Evolutionary conservation across 2,797 vertebrate genomes (phyloP).

Genomic region (Cheirogaleus major): DNA sequence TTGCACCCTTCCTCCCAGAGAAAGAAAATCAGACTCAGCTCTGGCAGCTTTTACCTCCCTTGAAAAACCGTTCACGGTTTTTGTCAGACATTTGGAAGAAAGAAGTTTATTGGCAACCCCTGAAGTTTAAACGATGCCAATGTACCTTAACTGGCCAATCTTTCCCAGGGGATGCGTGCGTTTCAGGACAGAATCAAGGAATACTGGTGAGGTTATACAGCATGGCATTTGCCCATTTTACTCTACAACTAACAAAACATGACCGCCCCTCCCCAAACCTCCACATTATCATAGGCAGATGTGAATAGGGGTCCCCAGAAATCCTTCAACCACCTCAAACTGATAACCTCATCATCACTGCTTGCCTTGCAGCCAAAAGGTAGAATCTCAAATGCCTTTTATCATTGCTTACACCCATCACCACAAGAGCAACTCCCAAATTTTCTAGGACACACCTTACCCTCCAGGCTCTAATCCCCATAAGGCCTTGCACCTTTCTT

Average conservation of each 20-base stretch:
- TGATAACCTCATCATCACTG: neutral
- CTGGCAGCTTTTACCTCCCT: slow-evolving; percentile 45
- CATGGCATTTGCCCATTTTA: neutral
- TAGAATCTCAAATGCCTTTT: neutral
- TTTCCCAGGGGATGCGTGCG: neutral
- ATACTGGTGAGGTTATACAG: neutral
- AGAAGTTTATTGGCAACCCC: slow-evolving; percentile 11
- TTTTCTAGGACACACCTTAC: neutral
- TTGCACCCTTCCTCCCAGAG: slow-evolving; percentile 29
- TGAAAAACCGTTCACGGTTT: slow-evolving; percentile 21
- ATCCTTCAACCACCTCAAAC: neutral
- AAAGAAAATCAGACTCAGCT: slow-evolving; percentile 39
- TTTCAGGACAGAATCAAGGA: neutral
- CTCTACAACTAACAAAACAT: neutral
- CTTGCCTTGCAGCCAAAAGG: neutral
- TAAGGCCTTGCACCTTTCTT: neutral
- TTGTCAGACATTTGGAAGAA: slow-evolving; percentile 46
- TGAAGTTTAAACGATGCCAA: slow-evolving; percentile 25
- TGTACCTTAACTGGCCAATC: neutral
- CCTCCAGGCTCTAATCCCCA: neutral
- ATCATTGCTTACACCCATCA: neutral
- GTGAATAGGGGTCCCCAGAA: neutral
- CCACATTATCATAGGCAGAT: neutral
- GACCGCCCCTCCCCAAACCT: neutral
- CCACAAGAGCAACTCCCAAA: neutral